Conservation (phyloP, 2,888 invertebrate species). For the Euphydryas editha region DNA sequence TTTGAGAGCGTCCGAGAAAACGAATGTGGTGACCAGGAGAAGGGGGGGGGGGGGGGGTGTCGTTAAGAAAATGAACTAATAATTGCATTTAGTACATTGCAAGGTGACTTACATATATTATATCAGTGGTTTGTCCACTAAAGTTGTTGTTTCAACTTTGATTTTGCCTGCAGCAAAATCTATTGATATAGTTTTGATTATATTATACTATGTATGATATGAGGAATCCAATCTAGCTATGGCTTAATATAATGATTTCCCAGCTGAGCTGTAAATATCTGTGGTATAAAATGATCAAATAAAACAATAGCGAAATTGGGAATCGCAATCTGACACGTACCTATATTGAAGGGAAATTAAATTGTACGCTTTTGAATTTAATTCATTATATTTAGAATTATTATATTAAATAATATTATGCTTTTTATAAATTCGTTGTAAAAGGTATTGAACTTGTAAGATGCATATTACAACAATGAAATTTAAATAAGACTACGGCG, state of each 20-base stretch:
- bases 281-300: slow-evolving; percentile 24
- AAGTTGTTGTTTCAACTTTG: too few species aligned
- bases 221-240: slow-evolving; percentile 29
- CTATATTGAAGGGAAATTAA: slow-evolving; percentile 3
- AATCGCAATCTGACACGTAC: slow-evolving; percentile 10
- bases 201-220: slow-evolving; percentile 17
- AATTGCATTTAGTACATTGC: too few species aligned
- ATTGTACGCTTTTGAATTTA: neutral
- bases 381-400: neutral
- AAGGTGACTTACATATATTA: too few species aligned
- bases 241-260: slow-evolving; percentile 35
- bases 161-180: neutral
- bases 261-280: slow-evolving; percentile 33
- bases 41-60: too few species aligned
- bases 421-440: neutral
- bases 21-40: too few species aligned
- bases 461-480: neutral
- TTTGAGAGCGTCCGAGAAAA: too few species aligned
- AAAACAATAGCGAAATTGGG: slow-evolving; percentile 18
- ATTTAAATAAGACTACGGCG: neutral
- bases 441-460: neutral
- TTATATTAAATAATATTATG: too few species aligned
- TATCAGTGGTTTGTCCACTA: too few species aligned
- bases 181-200: neutral
- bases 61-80: too few species aligned